Evolutionary conservation across 2,113 vertebrate species (phyloP).

Genomic region (Cepphus grylle): DNA sequence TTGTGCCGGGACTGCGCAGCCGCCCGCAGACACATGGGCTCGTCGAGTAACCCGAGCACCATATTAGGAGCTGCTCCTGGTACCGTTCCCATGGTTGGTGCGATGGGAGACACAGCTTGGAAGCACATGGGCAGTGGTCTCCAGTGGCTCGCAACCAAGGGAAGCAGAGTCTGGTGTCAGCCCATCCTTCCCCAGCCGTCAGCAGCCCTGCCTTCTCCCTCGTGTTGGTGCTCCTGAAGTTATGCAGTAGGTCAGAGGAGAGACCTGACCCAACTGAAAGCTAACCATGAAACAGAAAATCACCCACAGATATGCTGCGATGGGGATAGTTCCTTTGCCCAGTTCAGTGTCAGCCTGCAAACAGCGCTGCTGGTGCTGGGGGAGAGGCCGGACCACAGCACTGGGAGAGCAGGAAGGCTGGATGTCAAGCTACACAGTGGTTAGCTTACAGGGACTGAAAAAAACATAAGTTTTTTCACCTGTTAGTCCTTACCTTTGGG

Average conservation of each 20-base stretch:
- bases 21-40: rapidly evolving
- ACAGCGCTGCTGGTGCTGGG: background rate
- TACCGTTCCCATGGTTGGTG: rapidly evolving
- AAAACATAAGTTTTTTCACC: background rate
- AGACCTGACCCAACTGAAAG: background rate
- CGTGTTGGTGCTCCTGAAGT: background rate
- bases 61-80: background rate
- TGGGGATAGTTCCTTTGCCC: background rate
- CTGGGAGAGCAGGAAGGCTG: background rate
- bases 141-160: background rate
- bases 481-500: background rate
- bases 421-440: background rate
- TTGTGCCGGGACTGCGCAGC: rapidly evolving
- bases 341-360: background rate
- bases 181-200: rapidly evolving
- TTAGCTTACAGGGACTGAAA: background rate
- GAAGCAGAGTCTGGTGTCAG: background rate
- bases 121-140: rapidly evolving
- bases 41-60: rapidly evolving
- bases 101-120: rapidly evolving
- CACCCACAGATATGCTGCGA: rapidly evolving
- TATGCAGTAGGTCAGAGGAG: background rate
- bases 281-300: background rate
- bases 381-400: background rate
- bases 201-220: background rate